These are phyloP conservation scores for Acanthiza pusilla DNA, from an alignment of 2,797 vertebrate species.

Conservation along the genomic window DNA sequence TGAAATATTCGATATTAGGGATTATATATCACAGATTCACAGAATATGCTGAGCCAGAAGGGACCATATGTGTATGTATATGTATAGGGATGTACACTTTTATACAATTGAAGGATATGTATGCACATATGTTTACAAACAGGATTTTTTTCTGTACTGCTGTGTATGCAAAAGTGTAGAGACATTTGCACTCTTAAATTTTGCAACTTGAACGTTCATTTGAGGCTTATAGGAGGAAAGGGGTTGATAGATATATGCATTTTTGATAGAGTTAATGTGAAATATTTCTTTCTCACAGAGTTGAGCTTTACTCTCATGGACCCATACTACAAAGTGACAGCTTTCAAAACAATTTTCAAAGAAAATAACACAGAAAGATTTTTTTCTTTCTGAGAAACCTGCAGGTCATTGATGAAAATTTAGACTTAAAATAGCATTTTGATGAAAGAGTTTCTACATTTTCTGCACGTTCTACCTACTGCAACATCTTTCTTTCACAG, in stretches of 20 bases:
- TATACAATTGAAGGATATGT: background rate
- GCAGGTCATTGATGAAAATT: background rate
- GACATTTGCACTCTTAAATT: background rate
- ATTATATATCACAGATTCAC: background rate
- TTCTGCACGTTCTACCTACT: background rate
- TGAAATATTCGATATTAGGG: background rate
- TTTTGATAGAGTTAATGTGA: background rate
- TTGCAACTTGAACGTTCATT: background rate
- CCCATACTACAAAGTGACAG: background rate
- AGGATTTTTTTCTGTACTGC: background rate
- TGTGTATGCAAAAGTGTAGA: background rate
- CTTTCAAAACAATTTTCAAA: background rate
- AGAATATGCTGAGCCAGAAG: background rate
- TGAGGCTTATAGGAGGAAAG: background rate
- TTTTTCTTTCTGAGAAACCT: background rate
- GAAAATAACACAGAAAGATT: background rate
- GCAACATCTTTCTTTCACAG: background rate
- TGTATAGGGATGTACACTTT: background rate
- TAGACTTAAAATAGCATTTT: background rate
- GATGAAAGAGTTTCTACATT: background rate
- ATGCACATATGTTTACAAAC: background rate
- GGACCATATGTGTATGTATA: no score
- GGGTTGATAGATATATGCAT: background rate
- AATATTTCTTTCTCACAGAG: background rate
- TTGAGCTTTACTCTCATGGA: background rate